phyloP scores from a whole-genome alignment of 2,888 invertebrate genomes.

The Catocala fraxini region DNA sequence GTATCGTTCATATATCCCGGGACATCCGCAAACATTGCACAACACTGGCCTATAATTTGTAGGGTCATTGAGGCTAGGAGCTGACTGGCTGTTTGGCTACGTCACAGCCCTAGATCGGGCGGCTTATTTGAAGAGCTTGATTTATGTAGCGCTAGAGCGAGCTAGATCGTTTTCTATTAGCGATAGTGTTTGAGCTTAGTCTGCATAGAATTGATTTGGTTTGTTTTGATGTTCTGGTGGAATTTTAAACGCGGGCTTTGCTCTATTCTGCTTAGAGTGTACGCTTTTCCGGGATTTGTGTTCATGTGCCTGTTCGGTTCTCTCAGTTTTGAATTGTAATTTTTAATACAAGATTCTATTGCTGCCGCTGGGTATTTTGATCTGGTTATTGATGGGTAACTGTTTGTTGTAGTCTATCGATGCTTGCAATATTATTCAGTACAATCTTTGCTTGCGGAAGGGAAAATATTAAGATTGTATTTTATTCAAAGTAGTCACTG shows the following conservation, averaged over 20 bases:
- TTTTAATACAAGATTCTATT: too few relatives aligned
- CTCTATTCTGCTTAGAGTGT: background rate
- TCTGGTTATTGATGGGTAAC: too few relatives aligned
- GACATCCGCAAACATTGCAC: constrained; percentile 50
- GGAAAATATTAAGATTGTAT: too few relatives aligned
- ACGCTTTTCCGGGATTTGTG: background rate
- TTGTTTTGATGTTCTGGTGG: constrained; percentile 38
- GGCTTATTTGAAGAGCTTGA: constrained; percentile 68
- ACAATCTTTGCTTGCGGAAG: too few relatives aligned
- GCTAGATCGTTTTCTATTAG: constrained; percentile 63
- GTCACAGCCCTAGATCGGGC: constrained; percentile 50
- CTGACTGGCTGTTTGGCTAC: constrained; percentile 52
- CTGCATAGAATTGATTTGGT: constrained; percentile 53
- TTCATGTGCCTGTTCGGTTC: too few relatives aligned
- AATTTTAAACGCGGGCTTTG: constrained; percentile 6
- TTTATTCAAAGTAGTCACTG: too few relatives aligned
- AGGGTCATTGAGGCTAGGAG: constrained; percentile 49
- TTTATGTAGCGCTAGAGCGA: constrained; percentile 60
- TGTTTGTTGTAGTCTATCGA: too few relatives aligned
- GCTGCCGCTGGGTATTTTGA: too few relatives aligned
- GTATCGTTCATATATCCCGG: constrained; percentile 42
- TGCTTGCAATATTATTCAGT: too few relatives aligned
- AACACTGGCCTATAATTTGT: constrained; percentile 53
- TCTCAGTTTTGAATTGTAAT: too few relatives aligned
- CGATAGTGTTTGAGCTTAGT: constrained; percentile 55